phyloP scores from a whole-genome alignment of 2,797 vertebrate species.

The Borostomias antarcticus region DNA sequence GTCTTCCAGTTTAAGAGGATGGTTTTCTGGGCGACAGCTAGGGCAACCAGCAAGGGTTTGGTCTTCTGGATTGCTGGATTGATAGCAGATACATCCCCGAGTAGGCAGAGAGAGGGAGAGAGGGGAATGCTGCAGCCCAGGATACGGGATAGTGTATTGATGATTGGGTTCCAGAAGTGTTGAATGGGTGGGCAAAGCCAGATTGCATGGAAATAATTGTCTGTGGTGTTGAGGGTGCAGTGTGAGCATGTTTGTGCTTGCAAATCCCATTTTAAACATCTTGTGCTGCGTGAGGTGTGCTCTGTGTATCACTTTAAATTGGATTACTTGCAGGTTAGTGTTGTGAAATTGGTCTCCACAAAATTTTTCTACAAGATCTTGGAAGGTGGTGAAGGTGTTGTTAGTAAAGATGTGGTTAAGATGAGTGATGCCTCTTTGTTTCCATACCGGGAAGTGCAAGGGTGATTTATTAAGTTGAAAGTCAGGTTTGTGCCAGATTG shows the following conservation, averaged over 20 bases:
- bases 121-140: not conserved
- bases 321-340: conserved; percentile 13
- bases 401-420: not conserved
- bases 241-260: not conserved
- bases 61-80: not conserved
- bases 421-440: not conserved
- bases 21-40: too few relatives aligned
- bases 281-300: conserved; percentile 4
- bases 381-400: not conserved
- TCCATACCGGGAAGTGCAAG: not conserved
- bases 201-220: conserved; percentile 7
- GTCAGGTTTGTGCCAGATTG: too few relatives aligned
- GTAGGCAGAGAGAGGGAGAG: not conserved
- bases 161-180: conserved; percentile 3
- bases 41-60: too few relatives aligned
- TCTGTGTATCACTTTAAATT: conserved; percentile 17
- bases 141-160: too few relatives aligned
- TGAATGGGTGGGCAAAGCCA: not conserved
- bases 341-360: not conserved
- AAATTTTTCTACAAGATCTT: not conserved
- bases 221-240: conserved; percentile 7
- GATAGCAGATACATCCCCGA: not conserved
- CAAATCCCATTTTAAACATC: conserved; percentile 6
- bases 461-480: not conserved
- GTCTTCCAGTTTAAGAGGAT: too few relatives aligned